Conservation (phyloP, 2,797 vertebrate species). For the Liparis tanakae region DNA sequence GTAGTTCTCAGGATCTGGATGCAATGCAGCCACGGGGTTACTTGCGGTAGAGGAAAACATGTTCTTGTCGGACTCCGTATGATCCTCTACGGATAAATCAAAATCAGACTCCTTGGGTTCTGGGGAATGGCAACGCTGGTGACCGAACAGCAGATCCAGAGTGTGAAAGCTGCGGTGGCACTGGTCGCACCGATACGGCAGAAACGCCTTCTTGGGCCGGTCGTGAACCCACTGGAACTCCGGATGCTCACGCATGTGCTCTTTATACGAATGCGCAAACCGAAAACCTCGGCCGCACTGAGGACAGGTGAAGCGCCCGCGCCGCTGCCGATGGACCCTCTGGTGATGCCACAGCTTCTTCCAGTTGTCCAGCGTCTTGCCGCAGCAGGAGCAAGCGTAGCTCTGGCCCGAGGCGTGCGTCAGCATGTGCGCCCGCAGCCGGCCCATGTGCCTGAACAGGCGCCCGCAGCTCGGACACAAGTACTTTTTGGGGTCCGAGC, state of each 20-base stretch:
- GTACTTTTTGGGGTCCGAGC: conserved; percentile 83
- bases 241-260: conserved; percentile 81
- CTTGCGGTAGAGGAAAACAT: background rate
- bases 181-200: conserved; percentile 83
- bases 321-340: conserved; percentile 79
- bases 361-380: conserved; percentile 80
- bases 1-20: conserved; percentile 13
- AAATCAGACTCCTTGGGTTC: conserved; percentile 42
- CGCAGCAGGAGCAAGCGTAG: conserved; percentile 80
- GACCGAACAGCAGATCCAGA: conserved; percentile 79
- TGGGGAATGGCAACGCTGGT: conserved; percentile 81
- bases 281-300: conserved; percentile 81
- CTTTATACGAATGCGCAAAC: conserved; percentile 76
- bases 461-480: conserved; percentile 82
- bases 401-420: conserved; percentile 74
- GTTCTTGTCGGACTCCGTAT: conserved; percentile 14
- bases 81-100: conserved; percentile 49
- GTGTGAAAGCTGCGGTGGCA: conserved; percentile 79
- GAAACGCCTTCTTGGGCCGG: conserved; percentile 59
- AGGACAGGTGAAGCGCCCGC: conserved; percentile 81
- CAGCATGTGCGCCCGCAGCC: conserved; percentile 85
- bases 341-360: conserved; percentile 84
- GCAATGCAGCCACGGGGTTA: background rate
- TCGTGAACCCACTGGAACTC: conserved; percentile 73
- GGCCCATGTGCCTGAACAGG: conserved; percentile 81